A percentile compares a stretch with the other conserved stretches of the same genome.
Evolutionary conservation across 2,113 vertebrate genomes (phyloP).

Genomic region (Lota lota): DNA sequence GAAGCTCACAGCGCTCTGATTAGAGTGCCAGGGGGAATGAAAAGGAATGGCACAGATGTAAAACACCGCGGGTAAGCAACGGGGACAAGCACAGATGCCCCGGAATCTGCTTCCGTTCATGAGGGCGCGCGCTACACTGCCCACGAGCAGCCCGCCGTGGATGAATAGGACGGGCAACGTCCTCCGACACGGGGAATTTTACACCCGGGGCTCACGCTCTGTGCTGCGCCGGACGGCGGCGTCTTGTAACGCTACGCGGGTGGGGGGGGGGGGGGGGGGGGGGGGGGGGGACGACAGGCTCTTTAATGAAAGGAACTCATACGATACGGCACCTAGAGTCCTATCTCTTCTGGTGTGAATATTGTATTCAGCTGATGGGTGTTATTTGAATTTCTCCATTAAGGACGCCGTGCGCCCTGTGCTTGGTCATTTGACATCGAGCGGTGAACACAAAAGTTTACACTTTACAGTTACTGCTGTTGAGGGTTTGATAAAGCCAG

Average conservation of each 20-base stretch:
- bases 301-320: slow-evolving; percentile 48
- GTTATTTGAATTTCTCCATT: slow-evolving; percentile 71
- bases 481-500: slow-evolving; percentile 51
- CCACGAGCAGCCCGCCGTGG: slow-evolving; percentile 12
- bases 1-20: slow-evolving; percentile 74
- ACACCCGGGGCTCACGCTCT: slow-evolving; percentile 35
- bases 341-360: slow-evolving; percentile 65
- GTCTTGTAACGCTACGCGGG: slow-evolving; percentile 15
- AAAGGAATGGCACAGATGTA: slow-evolving; percentile 64
- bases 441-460: slow-evolving; percentile 47
- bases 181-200: slow-evolving; percentile 42
- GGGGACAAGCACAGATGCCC: slow-evolving; percentile 60
- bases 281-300: slow-evolving; percentile 23
- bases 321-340: slow-evolving; percentile 51
- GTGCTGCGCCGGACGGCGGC: slow-evolving; percentile 39
- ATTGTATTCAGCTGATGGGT: slow-evolving; percentile 69
- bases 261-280: not conserved
- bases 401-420: slow-evolving; percentile 38
- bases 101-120: slow-evolving; percentile 51
- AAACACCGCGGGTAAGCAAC: slow-evolving; percentile 22
- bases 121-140: slow-evolving; percentile 6
- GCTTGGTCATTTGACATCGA: slow-evolving; percentile 48
- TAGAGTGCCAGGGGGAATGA: slow-evolving; percentile 78
- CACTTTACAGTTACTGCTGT: slow-evolving; percentile 43
- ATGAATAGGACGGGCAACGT: slow-evolving; percentile 33